Evolutionary conservation across 2,888 invertebrate species (phyloP), one percentile per base, ranked within the genome.

Genomic region (Drosophila basisetae): DNA sequence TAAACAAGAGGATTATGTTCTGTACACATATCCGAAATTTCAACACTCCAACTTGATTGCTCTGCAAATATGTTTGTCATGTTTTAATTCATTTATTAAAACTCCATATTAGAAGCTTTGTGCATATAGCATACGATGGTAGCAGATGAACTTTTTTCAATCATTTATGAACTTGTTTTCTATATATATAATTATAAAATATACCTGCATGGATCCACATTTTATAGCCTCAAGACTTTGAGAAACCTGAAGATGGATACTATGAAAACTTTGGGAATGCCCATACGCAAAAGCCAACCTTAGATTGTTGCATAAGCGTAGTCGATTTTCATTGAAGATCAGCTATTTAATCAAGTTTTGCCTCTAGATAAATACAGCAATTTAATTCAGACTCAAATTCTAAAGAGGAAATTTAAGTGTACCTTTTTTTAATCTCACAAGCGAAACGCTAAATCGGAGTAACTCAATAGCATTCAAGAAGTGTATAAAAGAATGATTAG

Each of bases 1-100:
- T 84, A 87, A 84, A 84, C 68, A 68, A 68, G 68, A 60, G 67
- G 60, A 73, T 70, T 54, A 55, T 52, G 47, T 13, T 33, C 25
- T 18, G 2, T 7, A 28, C 6, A 9, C 1, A 10, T 33, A 56
- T 41, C 18, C 56, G 78, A 67, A 52, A 54, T 50, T 22, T 11
- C 0, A 35, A 25, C 72, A 56, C 78, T n/a, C 80, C 75, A 31
- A 43, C 35, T 53, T 11, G 18, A 16, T 28, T 30, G 2, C 9
- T 31, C 18, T 9, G 16, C 2, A 16, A 25, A 22, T 16, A 11
- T 2, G 11, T 0, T 16, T 25, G 5, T 28, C 9, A 16, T 28
- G 16, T 2, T 35, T 16, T 54, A 25, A 10, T 35, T 16, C 3
- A 22, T 16, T 35, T 18, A 0, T 10, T 54, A 10, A 22, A 54